Evolutionary conservation across 1,140 invertebrate genomes (phyloP).

Genomic region (Megalopta genalis): DNA sequence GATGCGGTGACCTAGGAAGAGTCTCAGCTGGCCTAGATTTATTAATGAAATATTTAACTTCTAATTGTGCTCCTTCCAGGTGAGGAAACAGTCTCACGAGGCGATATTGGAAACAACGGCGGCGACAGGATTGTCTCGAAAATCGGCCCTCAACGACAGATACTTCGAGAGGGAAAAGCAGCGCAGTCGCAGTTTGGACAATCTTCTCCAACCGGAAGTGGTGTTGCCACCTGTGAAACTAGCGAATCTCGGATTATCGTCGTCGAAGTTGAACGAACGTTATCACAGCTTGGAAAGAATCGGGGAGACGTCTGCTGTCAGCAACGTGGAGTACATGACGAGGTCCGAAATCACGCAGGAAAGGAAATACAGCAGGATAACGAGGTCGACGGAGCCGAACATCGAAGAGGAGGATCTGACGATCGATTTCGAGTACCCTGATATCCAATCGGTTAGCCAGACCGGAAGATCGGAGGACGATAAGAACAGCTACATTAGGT

Average conservation of each 20-base stretch:
- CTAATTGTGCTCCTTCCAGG: conserved; percentile 50
- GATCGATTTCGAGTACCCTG: conserved; percentile 85
- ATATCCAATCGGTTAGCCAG: conserved; percentile 83
- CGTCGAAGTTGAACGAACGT: conserved; percentile 90
- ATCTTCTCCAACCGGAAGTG: conserved; percentile 84
- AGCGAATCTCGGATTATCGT: conserved; percentile 88
- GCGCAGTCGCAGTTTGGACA: conserved; percentile 90
- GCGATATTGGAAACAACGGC: conserved; percentile 78
- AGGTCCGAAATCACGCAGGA: conserved; percentile 79
- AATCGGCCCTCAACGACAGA: conserved; percentile 92
- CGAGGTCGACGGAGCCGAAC: conserved; percentile 77
- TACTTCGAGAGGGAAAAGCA: conserved; percentile 92
- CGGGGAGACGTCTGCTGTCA: conserved; percentile 80
- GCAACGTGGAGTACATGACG: conserved; percentile 81
- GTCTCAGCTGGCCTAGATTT: too few relatives aligned
- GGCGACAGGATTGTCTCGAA: conserved; percentile 85
- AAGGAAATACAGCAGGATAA: conserved; percentile 78
- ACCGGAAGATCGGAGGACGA: conserved; percentile 85
- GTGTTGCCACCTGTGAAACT: conserved; percentile 80
- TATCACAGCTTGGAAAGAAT: conserved; percentile 91
- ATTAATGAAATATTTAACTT: neutral
- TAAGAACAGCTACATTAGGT: conserved; percentile 81
- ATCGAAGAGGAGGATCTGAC: conserved; percentile 82
- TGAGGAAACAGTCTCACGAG: conserved; percentile 87
- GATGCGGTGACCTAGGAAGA: too few relatives aligned